phyloP scores from a whole-genome alignment of 2,888 invertebrate genomes.

The Diogma glabrata region DNA sequence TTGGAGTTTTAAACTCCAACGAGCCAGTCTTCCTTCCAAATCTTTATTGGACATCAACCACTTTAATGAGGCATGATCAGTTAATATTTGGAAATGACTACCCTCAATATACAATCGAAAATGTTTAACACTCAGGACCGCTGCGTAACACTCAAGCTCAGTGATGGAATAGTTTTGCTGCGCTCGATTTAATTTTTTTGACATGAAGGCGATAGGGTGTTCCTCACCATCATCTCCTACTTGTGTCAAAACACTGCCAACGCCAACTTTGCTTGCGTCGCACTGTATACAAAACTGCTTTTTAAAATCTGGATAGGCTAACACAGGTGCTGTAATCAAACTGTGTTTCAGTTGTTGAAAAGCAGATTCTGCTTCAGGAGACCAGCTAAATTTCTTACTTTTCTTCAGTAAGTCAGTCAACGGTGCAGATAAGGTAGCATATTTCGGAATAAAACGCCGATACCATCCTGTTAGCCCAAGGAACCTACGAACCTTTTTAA shows the following conservation, averaged over 20 bases:
- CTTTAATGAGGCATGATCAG: too few species aligned
- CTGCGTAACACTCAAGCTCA: not conserved
- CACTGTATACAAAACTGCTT: too few species aligned
- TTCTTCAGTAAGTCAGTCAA: conserved; percentile 11
- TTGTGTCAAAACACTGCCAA: not conserved
- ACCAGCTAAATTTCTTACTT: not conserved
- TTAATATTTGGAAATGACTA: too few species aligned
- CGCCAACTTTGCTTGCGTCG: too few species aligned
- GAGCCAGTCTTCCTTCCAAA: too few species aligned
- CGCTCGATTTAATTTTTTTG: too few species aligned
- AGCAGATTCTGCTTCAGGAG: conserved; percentile 4
- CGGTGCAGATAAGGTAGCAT: conserved; percentile 10
- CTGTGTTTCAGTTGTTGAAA: conserved; percentile 10
- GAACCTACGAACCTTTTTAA: conserved; percentile 17
- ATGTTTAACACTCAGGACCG: too few species aligned
- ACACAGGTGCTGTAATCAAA: not conserved
- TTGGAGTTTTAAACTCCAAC: too few species aligned
- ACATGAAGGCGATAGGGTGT: not conserved
- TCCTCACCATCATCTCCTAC: not conserved
- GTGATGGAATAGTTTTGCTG: not conserved
- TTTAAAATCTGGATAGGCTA: not conserved
- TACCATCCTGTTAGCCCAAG: conserved; percentile 19
- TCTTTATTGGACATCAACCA: too few species aligned
- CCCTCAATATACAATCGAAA: too few species aligned
- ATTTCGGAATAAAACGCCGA: conserved; percentile 4